Percentiles rank a stretch among this genome's conserved stretches.
Conservation (phyloP, 2,113 vertebrate genomes). For the Casuarius casuarius region DNA sequence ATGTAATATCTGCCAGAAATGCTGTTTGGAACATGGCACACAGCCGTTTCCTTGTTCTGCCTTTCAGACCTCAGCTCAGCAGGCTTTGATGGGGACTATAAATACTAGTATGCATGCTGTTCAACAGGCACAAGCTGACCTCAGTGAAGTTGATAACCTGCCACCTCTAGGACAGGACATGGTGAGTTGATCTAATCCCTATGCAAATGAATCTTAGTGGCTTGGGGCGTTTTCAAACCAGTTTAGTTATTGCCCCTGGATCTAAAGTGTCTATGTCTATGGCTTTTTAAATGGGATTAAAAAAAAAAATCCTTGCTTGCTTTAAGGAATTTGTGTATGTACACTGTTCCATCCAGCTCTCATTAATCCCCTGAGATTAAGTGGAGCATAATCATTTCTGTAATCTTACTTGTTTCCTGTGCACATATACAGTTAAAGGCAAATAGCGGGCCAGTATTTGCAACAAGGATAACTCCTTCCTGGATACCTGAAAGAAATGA, state of each 20-base stretch:
- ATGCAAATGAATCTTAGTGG: background rate
- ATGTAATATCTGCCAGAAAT: background rate
- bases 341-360: background rate
- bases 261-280: background rate
- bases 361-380: background rate
- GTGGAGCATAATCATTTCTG: background rate
- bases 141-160: slow-evolving; percentile 90
- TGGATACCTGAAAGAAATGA: background rate
- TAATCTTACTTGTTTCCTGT: background rate
- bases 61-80: slow-evolving; percentile 93
- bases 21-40: background rate
- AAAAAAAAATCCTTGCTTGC: background rate
- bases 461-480: background rate
- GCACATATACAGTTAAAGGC: background rate
- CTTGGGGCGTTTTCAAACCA: background rate
- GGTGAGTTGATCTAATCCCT: slow-evolving; percentile 76
- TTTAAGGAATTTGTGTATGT: background rate
- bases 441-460: background rate
- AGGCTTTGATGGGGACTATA: slow-evolving; percentile 98
- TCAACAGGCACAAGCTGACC: slow-evolving; percentile 93
- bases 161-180: slow-evolving; percentile 96
- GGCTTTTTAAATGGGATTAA: background rate
- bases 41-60: background rate
- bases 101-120: slow-evolving; percentile 98
- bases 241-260: background rate